Evolutionary conservation across 2,888 invertebrate species (phyloP).

Genomic region (Scaptomyza polygonia): DNA sequence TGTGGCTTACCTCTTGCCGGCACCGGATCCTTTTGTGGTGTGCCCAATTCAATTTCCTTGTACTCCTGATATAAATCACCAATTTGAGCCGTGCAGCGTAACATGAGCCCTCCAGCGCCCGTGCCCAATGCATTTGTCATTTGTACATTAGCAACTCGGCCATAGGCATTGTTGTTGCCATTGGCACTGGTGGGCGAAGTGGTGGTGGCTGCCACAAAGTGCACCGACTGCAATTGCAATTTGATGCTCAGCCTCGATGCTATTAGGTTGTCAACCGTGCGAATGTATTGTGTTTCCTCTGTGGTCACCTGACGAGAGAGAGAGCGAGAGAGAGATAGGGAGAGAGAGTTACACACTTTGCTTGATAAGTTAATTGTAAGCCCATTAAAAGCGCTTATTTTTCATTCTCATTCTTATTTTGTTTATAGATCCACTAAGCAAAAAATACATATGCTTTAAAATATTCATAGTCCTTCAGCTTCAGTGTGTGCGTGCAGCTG

Average conservation of each 20-base stretch:
- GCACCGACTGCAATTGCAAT: conserved; percentile 83
- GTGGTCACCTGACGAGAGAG: conserved; percentile 79
- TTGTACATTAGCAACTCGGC: conserved; percentile 55
- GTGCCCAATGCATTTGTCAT: conserved; percentile 59
- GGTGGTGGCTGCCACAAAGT: conserved; percentile 76
- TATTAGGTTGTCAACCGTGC: conserved; percentile 83
- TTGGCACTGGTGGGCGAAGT: conserved; percentile 38
- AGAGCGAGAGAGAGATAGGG: neutral
- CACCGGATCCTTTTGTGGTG: conserved; percentile 89
- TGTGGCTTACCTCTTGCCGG: conserved; percentile 89
- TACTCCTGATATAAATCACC: conserved; percentile 89
- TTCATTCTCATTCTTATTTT: neutral
- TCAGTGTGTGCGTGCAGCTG: conserved; percentile 34
- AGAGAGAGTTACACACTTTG: conserved; percentile 2
- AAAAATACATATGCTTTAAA: conserved; percentile 48
- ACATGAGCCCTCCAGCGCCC: conserved; percentile 86
- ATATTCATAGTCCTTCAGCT: conserved; percentile 60
- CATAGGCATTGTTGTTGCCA: conserved; percentile 45
- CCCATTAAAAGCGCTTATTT: neutral
- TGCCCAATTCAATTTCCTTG: conserved; percentile 89
- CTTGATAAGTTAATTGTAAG: conserved; percentile 28
- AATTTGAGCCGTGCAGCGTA: conserved; percentile 90
- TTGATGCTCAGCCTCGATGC: conserved; percentile 83
- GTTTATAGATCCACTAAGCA: neutral
- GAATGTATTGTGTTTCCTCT: conserved; percentile 83